Percentiles rank a stretch among this genome's conserved stretches.
These are phyloP conservation scores for Molanna angustata DNA, from an alignment of 2,888 invertebrate species.

Conservation along the genomic window DNA sequence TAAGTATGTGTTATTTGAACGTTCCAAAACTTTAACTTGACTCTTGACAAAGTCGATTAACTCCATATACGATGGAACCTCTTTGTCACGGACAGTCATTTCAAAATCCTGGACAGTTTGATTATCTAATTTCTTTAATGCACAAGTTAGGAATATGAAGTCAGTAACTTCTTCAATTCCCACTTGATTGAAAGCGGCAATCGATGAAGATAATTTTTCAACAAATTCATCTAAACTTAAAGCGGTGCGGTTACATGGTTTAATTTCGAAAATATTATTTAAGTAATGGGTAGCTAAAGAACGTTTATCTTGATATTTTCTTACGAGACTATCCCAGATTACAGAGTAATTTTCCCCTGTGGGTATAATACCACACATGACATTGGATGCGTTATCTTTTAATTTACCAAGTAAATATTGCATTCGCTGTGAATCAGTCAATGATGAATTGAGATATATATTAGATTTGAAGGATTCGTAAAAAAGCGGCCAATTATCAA, in stretches of 20 bases:
- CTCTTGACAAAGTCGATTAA: not conserved
- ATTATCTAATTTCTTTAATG: not conserved
- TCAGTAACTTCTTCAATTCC: not conserved
- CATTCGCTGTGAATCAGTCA: constrained; percentile 4
- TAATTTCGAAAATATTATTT: constrained; percentile 1
- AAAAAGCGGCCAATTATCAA: not conserved
- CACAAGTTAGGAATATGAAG: not conserved
- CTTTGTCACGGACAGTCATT: not conserved
- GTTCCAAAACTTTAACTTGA: not conserved
- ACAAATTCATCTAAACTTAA: not conserved
- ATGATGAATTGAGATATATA: not conserved
- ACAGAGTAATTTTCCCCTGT: not conserved
- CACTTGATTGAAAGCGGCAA: not conserved
- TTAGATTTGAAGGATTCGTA: constrained; percentile 8
- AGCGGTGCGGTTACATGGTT: not conserved
- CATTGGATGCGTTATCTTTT: not conserved
- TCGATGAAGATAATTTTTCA: not conserved
- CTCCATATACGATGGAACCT: not conserved
- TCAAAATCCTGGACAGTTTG: constrained; percentile 2
- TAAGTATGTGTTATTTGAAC: no score
- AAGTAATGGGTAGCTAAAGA: not conserved
- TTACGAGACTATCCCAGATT: constrained; percentile 1
- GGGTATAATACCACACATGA: not conserved
- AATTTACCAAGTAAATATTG: constrained; percentile 5
- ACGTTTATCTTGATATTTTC: constrained; percentile 1